A percentile compares a stretch with the other conserved stretches of the same genome.
Conservation (phyloP, 2,113 vertebrate species). For the Myotis davidii region DNA sequence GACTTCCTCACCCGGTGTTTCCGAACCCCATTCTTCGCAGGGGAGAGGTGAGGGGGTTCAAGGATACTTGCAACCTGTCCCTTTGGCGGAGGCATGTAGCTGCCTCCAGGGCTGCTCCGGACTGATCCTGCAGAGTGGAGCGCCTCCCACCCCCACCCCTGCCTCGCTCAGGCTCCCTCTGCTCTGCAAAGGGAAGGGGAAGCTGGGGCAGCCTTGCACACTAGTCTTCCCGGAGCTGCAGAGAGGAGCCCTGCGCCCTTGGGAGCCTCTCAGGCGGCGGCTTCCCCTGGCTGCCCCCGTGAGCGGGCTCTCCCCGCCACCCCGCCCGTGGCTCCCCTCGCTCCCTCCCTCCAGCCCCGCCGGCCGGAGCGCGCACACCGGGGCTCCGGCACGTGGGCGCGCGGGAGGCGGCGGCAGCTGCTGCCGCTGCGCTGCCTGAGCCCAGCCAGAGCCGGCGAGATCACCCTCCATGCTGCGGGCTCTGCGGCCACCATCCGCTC, state of each 20-base stretch:
- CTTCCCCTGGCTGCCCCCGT: not conserved
- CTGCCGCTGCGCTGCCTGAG: conserved; percentile 66
- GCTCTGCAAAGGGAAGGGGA: conserved; percentile 19
- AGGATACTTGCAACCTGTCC: not conserved
- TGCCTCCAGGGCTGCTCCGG: not conserved
- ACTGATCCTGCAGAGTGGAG: conserved; percentile 41
- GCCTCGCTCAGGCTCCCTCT: not conserved
- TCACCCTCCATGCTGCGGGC: conserved; percentile 61
- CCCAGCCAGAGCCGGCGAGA: conserved; percentile 46
- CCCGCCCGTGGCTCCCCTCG: conserved; percentile 45
- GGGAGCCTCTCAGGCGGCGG: not conserved
- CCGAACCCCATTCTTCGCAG: not conserved
- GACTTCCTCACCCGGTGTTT: not conserved
- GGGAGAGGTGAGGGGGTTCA: not conserved
- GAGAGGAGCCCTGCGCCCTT: conserved; percentile 31
- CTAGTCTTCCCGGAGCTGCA: conserved; percentile 47
- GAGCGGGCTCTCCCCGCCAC: conserved; percentile 34
- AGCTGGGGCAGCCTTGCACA: not conserved
- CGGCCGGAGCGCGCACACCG: conserved; percentile 69
- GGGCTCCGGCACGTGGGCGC: conserved; percentile 81
- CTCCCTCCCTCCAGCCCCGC: conserved; percentile 45
- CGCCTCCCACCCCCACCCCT: not conserved
- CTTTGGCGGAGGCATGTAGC: not conserved
- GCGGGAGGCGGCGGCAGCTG: conserved; percentile 77
- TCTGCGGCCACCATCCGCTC: conserved; percentile 46